A percentile compares a stretch with the other conserved stretches of the same genome.
Evolutionary conservation across 2,888 invertebrate genomes (phyloP).

Genomic region (Tetheella fluctuosa): DNA sequence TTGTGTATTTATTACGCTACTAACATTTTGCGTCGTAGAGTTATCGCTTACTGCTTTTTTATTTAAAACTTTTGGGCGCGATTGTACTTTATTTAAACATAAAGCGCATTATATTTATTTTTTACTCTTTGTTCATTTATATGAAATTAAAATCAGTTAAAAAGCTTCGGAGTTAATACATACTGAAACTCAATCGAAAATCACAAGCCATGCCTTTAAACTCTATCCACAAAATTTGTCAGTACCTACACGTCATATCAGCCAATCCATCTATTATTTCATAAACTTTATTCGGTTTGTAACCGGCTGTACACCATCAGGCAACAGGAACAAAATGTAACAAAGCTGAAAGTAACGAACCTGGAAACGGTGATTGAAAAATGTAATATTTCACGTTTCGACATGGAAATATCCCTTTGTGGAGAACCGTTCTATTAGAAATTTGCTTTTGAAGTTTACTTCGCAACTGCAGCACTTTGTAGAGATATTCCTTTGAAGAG

Average conservation of each 20-base stretch:
- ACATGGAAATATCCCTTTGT: slow-evolving; percentile 28
- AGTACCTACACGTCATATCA: too few relatives aligned
- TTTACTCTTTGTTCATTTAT: too few relatives aligned
- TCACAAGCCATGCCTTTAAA: too few relatives aligned
- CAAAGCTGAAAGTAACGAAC: slow-evolving; percentile 18
- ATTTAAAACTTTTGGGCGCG: slow-evolving; percentile 34
- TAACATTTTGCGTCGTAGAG: slow-evolving; percentile 38
- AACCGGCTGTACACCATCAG: slow-evolving; percentile 25
- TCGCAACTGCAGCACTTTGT: slow-evolving; percentile 23
- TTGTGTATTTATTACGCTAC: slow-evolving; percentile 63
- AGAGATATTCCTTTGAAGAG: slow-evolving; percentile 36
- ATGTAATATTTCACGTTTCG: slow-evolving; percentile 22
- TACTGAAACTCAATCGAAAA: neutral
- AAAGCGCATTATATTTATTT: too few relatives aligned
- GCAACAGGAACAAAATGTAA: slow-evolving; percentile 38
- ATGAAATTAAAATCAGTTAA: too few relatives aligned
- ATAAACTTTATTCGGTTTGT: neutral
- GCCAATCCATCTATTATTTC: neutral
- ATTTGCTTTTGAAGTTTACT: slow-evolving; percentile 20
- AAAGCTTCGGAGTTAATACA: neutral
- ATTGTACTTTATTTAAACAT: slow-evolving; percentile 23
- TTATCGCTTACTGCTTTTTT: slow-evolving; percentile 27
- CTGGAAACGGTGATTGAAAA: slow-evolving; percentile 12
- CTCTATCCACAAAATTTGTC: slow-evolving; percentile 8
- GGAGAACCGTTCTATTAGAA: slow-evolving; percentile 27